Evolutionary conservation across 2,888 invertebrate genomes (phyloP), one percentile per base, ranked within the genome.

Genomic region (Euplagia quadripunctaria): DNA sequence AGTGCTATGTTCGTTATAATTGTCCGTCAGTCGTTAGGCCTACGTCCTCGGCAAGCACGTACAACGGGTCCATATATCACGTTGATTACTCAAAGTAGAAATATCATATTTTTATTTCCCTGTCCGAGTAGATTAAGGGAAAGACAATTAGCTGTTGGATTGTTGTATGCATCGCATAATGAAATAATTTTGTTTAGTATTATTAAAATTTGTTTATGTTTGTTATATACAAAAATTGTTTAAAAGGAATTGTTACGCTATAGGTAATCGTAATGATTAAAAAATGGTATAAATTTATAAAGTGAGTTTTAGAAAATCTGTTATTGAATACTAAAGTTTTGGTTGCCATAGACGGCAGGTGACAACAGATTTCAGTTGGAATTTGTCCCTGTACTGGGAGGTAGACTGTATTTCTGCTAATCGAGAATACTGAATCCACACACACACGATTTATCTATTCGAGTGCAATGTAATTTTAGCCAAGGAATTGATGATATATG

Each of bases 61-160:
- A 87, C 88, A 76, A 81, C 82, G 84, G 81, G 77, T 79, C 85
- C 87, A 87, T 89, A 89, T 89, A 89, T 90, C 91, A 89, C 87
- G 87, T 91, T 91, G 90, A 91, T 91, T 91, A 89, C 90, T 90
- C 89, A 89, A 90, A 90, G 90, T 89, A 86, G 87, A 89, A 79
- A 80, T 90, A 87, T 88, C 89, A 88, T 88, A 89, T 90, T 89
- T 90, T 91, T 88, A 87, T 90, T 87, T 85, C 77, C 78, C 76
- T 82, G 73, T 73, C 73, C 74, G 72, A 76, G 78, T 79, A 77
- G 80, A 85, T 87, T 85, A 84, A 82, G 83, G 84, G 78, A 78
- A 79, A 78, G 72, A 70, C 75, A 80, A 85, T 84, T 82, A 82
- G 77, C 76, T 77, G 78, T 69, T 73, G 66, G 76, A 61, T 70